Conservation (phyloP, 2,113 vertebrate species). For the Rutilus rutilus region DNA sequence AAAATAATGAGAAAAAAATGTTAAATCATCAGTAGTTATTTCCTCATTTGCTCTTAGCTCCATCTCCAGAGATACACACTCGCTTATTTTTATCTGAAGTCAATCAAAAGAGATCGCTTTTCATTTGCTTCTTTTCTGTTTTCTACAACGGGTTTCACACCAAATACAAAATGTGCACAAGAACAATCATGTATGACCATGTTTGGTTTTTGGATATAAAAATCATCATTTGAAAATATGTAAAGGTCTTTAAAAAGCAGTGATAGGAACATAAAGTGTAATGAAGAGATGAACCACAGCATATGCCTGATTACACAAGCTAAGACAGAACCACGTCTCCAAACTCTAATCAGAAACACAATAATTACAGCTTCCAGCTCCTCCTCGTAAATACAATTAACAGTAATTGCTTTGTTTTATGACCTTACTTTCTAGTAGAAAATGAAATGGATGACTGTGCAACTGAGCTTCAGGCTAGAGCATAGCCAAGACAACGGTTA, state of each 20-base stretch:
- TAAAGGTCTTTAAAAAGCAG: background rate
- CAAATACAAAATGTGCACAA: background rate
- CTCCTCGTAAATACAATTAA: conserved; percentile 69
- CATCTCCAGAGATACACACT: background rate
- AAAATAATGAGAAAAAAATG: conserved; percentile 52
- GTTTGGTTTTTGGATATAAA: conserved; percentile 1
- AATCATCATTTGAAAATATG: background rate
- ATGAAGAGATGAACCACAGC: background rate
- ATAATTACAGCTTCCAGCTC: conserved; percentile 64
- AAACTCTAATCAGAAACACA: conserved; percentile 41
- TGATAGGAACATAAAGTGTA: conserved; percentile 3
- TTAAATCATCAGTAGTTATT: background rate
- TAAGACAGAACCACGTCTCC: background rate
- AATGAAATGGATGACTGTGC: background rate
- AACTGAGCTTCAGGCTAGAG: background rate
- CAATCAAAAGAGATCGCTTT: background rate
- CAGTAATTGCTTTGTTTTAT: conserved; percentile 66
- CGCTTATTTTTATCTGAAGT: background rate
- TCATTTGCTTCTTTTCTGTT: background rate
- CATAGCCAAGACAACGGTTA: conserved; percentile 48
- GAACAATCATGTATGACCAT: background rate
- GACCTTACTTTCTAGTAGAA: conserved; percentile 62
- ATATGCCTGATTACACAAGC: conserved; percentile 32
- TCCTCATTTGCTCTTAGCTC: background rate
- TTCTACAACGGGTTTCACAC: background rate